Base-by-base conservation (phyloP, 1,140 invertebrate genomes). In the Plectrocnemia conspersa region DNA sequence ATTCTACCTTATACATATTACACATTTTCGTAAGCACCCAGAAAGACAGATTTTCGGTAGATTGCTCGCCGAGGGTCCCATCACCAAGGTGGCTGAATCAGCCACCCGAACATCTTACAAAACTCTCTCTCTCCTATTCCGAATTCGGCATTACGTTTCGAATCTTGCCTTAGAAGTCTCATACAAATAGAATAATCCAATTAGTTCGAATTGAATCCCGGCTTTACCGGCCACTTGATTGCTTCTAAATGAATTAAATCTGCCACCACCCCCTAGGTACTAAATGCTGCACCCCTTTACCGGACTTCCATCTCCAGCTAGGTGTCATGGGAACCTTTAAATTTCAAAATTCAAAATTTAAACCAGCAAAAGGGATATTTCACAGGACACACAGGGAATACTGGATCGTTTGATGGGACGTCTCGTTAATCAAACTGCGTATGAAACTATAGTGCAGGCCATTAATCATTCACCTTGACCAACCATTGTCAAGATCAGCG, bases 191-290 rank as follows among this genome's bases (percentile, higher is more conserved):
- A 45, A 61, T 61, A 57, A 61, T 61, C 50, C 59, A 61, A 61
- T 61, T 57, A 61, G 54, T 40, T 11, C 29, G 54, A 54, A 61
- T 57, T 57, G 44, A 57, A 61, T 54, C 50, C 54, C 22, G 19
- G 44, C 59, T 61, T 53, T 46, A 57, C 54, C 54, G 59, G 59
- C 59, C 59, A 61, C 59, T 61, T 61, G 59, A 61, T 61, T 61
- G 59, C 54, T 52, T 32, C 54, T 61, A 61, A 61, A 61, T 52
- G 59, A 56, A 61, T 61, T 61, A 57, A 57, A 61, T 45, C 54
- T 56, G 13, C 15, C 40, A 21, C 45, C 22, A 42, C 27, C 25
- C 21, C 22, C 19, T 15, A 3, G 3, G n/a, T 15, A 22, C 19
- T 11, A 22, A 5, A 6, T 38, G 3, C 22, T n/a, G 21, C 23